Evolutionary conservation across 2,113 vertebrate genomes (phyloP).

Genomic region (Dasyornis broadbenti): DNA sequence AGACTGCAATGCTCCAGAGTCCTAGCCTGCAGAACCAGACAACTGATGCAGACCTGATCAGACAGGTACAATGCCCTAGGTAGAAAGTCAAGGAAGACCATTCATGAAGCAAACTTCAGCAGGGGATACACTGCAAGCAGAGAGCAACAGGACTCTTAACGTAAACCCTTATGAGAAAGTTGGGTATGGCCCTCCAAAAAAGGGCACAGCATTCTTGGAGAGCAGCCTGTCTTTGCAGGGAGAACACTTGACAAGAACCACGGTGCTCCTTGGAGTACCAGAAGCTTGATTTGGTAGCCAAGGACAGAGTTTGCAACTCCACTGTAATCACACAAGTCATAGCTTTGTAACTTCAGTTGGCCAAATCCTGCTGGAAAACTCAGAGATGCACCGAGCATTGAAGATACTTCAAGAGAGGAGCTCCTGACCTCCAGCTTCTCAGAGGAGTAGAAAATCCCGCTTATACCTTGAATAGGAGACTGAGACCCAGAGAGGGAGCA

Average conservation of each 20-base stretch:
- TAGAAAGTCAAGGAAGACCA: not conserved
- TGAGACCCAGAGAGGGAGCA: not conserved
- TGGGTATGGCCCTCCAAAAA: not conserved
- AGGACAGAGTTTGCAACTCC: not conserved
- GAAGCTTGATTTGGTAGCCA: fast-evolving
- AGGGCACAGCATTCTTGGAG: not conserved
- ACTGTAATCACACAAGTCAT: fast-evolving
- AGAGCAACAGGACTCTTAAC: not conserved
- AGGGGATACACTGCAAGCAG: not conserved
- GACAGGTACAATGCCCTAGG: not conserved
- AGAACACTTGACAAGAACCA: fast-evolving
- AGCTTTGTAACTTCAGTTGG: not conserved
- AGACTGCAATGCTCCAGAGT: not conserved
- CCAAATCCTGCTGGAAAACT: not conserved
- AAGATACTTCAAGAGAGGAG: not conserved
- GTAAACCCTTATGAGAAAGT: not conserved
- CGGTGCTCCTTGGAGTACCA: fast-evolving
- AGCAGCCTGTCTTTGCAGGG: not conserved
- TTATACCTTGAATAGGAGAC: not conserved
- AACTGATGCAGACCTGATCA: not conserved
- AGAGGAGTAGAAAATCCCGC: not conserved
- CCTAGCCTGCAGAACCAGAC: not conserved
- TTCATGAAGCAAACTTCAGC: not conserved
- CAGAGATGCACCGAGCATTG: fast-evolving
- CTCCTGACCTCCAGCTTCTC: not conserved